phyloP scores from a whole-genome alignment of 2,113 vertebrate genomes.

The Baryphthengus martii region DNA sequence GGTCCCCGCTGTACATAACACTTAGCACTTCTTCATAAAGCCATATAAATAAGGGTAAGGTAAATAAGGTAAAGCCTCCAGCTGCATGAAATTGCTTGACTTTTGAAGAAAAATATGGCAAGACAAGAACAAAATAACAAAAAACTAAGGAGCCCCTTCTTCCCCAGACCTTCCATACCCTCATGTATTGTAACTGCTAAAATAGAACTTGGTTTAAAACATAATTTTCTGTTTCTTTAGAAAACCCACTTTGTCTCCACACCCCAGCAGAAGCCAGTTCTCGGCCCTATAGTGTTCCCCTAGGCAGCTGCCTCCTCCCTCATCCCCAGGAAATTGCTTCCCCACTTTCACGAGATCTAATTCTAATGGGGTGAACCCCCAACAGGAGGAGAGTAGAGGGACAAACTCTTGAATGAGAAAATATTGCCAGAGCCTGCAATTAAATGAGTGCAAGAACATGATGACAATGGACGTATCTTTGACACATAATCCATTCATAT shows the following conservation, averaged over 20 bases:
- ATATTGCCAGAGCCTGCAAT: not conserved
- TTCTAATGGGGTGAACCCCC: not conserved
- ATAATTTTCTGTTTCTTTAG: not conserved
- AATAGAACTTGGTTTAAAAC: not conserved
- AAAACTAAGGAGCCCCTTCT: not conserved
- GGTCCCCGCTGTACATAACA: not conserved
- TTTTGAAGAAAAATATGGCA: not conserved
- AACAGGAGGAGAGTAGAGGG: not conserved
- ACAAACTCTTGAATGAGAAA: not conserved
- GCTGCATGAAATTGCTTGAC: not conserved
- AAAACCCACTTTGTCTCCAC: not conserved
- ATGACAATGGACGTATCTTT: not conserved
- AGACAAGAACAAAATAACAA: not conserved
- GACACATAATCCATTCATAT: not conserved
- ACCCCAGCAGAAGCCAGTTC: not conserved
- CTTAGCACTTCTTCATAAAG: not conserved
- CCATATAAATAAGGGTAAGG: fast-evolving
- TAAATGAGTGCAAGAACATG: not conserved
- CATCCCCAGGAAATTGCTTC: not conserved
- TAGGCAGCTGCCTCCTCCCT: not conserved
- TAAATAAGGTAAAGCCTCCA: not conserved
- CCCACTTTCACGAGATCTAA: not conserved
- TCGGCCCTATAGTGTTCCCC: not conserved
- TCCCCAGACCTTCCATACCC: not conserved
- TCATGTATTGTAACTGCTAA: fast-evolving